Conservation (phyloP, 2,888 invertebrate species). For the Ischnus inquisitorius region DNA sequence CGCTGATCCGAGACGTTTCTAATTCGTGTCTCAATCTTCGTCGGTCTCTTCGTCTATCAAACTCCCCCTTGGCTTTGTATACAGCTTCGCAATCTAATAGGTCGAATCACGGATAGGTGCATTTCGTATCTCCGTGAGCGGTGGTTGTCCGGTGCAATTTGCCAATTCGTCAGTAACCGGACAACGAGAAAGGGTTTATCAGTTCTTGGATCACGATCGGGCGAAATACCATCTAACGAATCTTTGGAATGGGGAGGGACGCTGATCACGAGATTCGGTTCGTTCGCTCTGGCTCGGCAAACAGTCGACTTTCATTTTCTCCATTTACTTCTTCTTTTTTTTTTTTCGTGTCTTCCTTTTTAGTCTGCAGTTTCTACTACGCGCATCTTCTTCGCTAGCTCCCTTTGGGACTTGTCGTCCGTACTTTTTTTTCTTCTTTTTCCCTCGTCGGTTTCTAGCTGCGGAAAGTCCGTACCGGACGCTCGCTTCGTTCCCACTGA, state of each 20-base stretch:
- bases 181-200: constrained; percentile 59
- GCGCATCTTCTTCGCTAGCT: constrained; percentile 20
- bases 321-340: constrained; percentile 15
- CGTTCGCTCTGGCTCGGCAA: constrained; percentile 56
- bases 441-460: constrained; percentile 13
- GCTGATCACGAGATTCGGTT: constrained; percentile 55
- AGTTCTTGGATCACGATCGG: constrained; percentile 60
- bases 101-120: constrained; percentile 20
- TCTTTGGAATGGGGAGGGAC: constrained; percentile 30
- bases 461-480: constrained; percentile 49
- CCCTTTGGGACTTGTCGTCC: constrained; percentile 40
- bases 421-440: constrained; percentile 51
- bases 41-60: constrained; percentile 36
- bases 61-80: background rate
- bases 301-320: constrained; percentile 53
- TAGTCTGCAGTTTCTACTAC: constrained; percentile 29
- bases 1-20: constrained; percentile 34
- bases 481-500: constrained; percentile 54
- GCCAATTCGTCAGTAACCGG: constrained; percentile 62
- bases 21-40: constrained; percentile 43
- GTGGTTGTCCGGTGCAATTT: constrained; percentile 58
- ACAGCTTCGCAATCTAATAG: constrained; percentile 32
- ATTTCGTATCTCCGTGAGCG: constrained; percentile 26
- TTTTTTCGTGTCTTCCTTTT: constrained; percentile 11
- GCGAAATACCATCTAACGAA: constrained; percentile 58